Conservation (phyloP, 2,888 invertebrate species). For the Leucania comma region DNA sequence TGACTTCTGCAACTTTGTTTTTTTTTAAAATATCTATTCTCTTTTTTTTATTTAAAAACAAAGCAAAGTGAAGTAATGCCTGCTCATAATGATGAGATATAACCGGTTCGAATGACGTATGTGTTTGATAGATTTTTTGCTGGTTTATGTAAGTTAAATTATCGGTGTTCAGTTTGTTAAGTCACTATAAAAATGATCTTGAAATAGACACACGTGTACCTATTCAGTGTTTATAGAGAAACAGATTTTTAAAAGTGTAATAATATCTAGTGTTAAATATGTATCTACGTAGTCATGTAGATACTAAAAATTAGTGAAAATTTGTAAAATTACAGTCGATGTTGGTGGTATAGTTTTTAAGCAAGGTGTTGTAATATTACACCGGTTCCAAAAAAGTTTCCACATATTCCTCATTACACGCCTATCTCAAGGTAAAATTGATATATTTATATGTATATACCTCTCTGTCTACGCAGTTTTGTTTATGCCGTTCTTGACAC, state of each 20-base stretch:
- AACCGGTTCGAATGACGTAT: conserved; percentile 62
- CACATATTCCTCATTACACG: conserved; percentile 49
- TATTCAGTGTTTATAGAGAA: conserved; percentile 21
- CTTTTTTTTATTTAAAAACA: conserved; percentile 45
- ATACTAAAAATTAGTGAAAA: conserved; percentile 9
- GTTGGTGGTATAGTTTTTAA: conserved; percentile 29
- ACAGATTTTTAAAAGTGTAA: conserved; percentile 1
- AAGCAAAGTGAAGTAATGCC: conserved; percentile 49
- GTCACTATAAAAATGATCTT: conserved; percentile 46
- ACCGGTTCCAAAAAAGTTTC: conserved; percentile 55
- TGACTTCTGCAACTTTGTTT: neutral
- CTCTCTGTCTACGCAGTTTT: neutral
- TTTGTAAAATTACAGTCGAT: conserved; percentile 9
- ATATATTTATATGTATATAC: conserved; percentile 60
- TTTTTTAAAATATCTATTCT: neutral
- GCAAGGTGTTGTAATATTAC: conserved; percentile 50
- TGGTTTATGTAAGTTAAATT: conserved; percentile 32
- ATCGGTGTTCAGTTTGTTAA: conserved; percentile 26
- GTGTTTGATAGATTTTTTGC: conserved; percentile 35
- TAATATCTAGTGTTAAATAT: conserved; percentile 1
- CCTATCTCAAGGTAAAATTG: conserved; percentile 73
- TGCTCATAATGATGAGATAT: conserved; percentile 31
- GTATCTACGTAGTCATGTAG: neutral
- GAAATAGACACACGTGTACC: conserved; percentile 38
- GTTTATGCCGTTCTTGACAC: conserved; percentile 44